phyloP scores from a whole-genome alignment of 2,797 vertebrate genomes.

The Nothura maculosa region DNA sequence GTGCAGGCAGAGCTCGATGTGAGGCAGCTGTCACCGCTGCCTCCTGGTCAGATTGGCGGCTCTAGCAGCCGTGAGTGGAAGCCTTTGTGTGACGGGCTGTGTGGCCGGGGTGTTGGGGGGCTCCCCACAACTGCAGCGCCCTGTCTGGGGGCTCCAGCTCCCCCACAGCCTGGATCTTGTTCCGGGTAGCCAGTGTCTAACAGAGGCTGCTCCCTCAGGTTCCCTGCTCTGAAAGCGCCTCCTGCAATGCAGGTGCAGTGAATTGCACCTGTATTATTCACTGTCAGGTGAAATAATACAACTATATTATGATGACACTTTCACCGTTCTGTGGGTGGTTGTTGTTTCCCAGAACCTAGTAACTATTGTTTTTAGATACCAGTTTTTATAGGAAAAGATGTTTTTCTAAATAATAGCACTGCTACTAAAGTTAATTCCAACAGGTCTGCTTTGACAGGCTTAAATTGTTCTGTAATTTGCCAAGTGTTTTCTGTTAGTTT shows the following conservation, averaged over 20 bases:
- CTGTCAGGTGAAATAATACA: background rate
- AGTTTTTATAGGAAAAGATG: background rate
- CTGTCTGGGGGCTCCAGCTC: background rate
- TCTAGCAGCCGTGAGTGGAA: background rate
- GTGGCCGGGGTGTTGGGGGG: background rate
- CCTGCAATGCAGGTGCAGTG: too few relatives aligned
- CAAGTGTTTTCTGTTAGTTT: conserved; percentile 4
- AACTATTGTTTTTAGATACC: background rate
- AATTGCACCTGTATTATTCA: too few relatives aligned
- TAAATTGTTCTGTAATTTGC: background rate
- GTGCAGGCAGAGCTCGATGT: background rate
- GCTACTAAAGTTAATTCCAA: background rate
- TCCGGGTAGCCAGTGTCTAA: background rate
- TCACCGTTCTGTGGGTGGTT: background rate
- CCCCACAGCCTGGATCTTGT: background rate
- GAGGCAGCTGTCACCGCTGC: background rate
- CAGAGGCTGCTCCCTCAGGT: background rate
- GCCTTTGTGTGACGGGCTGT: background rate
- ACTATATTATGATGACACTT: background rate
- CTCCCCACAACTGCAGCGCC: background rate
- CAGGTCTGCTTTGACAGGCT: background rate
- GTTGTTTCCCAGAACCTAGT: background rate
- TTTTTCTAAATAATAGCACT: background rate
- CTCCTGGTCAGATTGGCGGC: background rate
- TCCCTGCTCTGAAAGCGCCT: background rate